phyloP scores from a whole-genome alignment of 2,797 vertebrate genomes.

The Lacerta agilis region DNA sequence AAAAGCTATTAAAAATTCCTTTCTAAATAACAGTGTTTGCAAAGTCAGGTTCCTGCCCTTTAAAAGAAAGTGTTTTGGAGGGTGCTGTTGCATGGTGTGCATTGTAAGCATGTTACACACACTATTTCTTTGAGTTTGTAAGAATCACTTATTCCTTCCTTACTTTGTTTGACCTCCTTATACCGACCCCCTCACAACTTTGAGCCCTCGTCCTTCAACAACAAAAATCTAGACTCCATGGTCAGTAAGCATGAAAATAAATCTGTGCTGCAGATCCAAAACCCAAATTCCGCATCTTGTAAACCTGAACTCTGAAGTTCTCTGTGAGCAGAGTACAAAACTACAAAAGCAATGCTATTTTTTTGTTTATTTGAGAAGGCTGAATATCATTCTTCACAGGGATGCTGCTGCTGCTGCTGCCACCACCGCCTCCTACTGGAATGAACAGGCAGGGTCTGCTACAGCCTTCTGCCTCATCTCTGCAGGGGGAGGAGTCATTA shows the following conservation, averaged over 20 bases:
- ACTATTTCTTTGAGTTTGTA: not conserved
- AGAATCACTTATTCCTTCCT: not conserved
- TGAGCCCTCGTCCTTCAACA: not conserved
- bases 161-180: not conserved
- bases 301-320: not conserved
- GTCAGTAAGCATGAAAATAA: not conserved
- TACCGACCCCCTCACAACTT: not conserved
- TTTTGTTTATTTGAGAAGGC: no score
- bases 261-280: not conserved
- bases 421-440: no score
- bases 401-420: no score
- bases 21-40: not conserved
- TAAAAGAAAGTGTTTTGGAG: not conserved
- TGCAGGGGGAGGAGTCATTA: not conserved
- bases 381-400: no score
- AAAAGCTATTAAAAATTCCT: not conserved
- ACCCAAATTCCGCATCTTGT: not conserved
- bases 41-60: slow-evolving; percentile 5
- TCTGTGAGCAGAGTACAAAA: not conserved
- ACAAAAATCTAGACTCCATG: not conserved
- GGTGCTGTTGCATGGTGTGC: not conserved
- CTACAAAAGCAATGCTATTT: not conserved
- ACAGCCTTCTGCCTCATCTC: no score
- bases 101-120: not conserved
- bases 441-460: no score